These are phyloP conservation scores for Propithecus perrieri DNA, from an alignment of 2,797 vertebrate genomes.

Conservation along the genomic window DNA sequence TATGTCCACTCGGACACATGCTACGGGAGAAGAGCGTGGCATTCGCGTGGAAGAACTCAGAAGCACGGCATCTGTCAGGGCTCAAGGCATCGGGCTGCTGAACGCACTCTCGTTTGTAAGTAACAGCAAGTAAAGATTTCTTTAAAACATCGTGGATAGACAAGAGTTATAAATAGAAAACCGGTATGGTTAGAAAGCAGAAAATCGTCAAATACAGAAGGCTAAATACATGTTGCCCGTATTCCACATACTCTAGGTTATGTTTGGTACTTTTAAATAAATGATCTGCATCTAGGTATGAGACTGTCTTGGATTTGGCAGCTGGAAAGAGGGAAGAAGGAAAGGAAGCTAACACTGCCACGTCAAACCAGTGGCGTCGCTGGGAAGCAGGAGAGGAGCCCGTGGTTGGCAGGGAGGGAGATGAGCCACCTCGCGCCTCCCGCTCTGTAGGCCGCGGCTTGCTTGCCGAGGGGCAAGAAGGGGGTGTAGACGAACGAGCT, in stretches of 20 bases:
- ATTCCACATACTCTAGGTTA: slow-evolving; percentile 61
- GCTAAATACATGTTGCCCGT: slow-evolving; percentile 60
- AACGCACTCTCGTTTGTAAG: slow-evolving; percentile 57
- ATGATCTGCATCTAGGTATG: slow-evolving; percentile 61
- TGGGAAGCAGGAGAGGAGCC: slow-evolving; percentile 32
- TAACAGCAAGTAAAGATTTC: slow-evolving; percentile 41
- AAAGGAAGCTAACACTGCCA: not conserved
- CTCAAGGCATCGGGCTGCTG: slow-evolving; percentile 33
- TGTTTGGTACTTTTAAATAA: slow-evolving; percentile 76
- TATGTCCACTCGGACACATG: slow-evolving; percentile 67
- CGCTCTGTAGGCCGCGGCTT: not conserved
- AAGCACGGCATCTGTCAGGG: slow-evolving; percentile 60
- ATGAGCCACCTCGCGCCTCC: not conserved
- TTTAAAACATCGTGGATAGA: slow-evolving; percentile 63
- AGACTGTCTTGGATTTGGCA: slow-evolving; percentile 46
- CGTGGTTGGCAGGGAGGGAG: slow-evolving; percentile 42
- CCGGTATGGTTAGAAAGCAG: slow-evolving; percentile 60
- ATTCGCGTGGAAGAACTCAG: slow-evolving; percentile 73
- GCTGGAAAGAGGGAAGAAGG: slow-evolving; percentile 24
- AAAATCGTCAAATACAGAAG: slow-evolving; percentile 68
- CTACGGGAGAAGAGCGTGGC: slow-evolving; percentile 72
- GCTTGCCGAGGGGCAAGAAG: not conserved
- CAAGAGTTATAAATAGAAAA: slow-evolving; percentile 77
- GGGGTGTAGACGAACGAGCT: rapidly evolving
- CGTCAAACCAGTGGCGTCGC: not conserved